Evolutionary conservation across 2,797 vertebrate species (phyloP).

Genomic region (Onychomys leucogaster): DNA sequence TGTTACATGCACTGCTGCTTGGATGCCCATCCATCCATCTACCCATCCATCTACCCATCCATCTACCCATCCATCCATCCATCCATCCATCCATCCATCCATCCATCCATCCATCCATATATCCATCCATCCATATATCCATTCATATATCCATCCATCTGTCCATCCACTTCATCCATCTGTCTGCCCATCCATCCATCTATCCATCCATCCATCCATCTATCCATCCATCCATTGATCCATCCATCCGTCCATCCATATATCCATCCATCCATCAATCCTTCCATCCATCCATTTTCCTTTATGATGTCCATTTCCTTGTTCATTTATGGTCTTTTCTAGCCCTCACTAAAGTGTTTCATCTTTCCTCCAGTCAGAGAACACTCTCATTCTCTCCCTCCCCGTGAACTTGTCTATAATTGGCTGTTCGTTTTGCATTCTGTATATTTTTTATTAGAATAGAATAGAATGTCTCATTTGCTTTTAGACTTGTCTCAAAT

Average conservation of each 20-base stretch:
- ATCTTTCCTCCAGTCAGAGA: not conserved
- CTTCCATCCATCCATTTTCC: not conserved
- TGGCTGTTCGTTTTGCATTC: not conserved
- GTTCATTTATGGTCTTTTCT: not conserved
- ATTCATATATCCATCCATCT: not conserved
- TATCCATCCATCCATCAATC: not conserved
- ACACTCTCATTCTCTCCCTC: not conserved
- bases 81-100: too few relatives aligned
- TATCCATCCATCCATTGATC: too few relatives aligned
- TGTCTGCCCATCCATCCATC: too few relatives aligned
- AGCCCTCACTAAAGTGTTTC: not conserved
- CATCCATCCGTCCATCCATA: too few relatives aligned
- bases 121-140: not conserved
- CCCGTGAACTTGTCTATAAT: not conserved
- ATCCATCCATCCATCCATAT: not conserved
- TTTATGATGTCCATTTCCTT: not conserved
- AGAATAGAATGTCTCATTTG: slow-evolving; percentile 12
- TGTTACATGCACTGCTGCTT: not conserved
- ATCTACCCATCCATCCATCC: not conserved
- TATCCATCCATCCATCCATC: too few relatives aligned
- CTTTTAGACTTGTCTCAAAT: not conserved
- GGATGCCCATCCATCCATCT: not conserved
- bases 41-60: too few relatives aligned
- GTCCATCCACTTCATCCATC: too few relatives aligned
- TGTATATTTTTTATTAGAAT: not conserved